Base-by-base conservation (phyloP, 2,797 vertebrate genomes). In the Lateolabrax maculatus region DNA sequence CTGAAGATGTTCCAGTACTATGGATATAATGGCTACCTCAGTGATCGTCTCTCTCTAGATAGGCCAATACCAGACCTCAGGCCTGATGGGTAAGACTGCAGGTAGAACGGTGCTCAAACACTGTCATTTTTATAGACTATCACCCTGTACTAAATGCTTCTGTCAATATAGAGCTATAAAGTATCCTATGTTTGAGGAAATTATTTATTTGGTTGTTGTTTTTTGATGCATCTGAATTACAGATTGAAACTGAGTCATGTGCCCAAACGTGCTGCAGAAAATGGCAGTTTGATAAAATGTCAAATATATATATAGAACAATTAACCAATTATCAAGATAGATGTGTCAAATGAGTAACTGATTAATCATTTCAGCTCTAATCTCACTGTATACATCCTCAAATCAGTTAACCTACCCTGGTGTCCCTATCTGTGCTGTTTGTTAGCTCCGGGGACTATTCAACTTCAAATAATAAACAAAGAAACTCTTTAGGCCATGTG, bases 1-100 rank as follows among this genome's bases (percentile, higher is more conserved):
- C 95, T 99, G 52, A 99, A 98, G 88, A 97, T 97, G 87, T 99
- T 99, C 93, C 98, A 99, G 93, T 99, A 99, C 93, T 99, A 99
- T 0, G 98, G 98, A 81, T 99, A 99, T 93, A 99, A 99, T 0
- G 96, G 97, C 80, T 99, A 99, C 95, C 97, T 99, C 95, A 99
- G 98, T 10, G 98, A 99, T 87, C 97, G 97, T 44, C 94, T 99
- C 76, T 95, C 98, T 0, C 94, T 99, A 43, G 95, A 98, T 93
- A 93, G 98, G 81, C 75, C 95, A 6, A 95, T 98, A 80, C 97
- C 98, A 0, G 98, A 99, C 93, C 96, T 99, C 65, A 95, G 98
- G 85, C 98, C 98, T 55, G 95, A 95, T n/a, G 98, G 97, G 98
- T 99, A 94, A 96, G 97, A 88, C 68, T 43, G 29, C 37, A 75